These are phyloP conservation scores for Neomonachus schauinslandi DNA, from an alignment of 2,113 vertebrate species.

Conservation along the genomic window DNA sequence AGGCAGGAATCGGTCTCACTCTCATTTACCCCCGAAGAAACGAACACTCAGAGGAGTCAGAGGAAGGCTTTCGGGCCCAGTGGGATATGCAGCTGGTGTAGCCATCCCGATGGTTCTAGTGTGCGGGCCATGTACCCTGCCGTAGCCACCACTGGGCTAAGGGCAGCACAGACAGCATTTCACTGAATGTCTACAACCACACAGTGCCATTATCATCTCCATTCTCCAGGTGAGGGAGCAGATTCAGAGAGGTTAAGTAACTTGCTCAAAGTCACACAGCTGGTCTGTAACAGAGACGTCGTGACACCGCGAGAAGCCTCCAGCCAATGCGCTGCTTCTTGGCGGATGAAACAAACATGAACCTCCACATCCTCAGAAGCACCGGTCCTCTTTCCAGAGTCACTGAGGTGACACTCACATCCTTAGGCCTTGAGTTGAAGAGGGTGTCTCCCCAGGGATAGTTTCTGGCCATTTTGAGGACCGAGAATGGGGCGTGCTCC, in stretches of 20 bases:
- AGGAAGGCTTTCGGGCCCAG: not conserved
- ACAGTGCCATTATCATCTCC: not conserved
- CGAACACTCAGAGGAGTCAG: not conserved
- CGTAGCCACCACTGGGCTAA: not conserved
- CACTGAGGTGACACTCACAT: too few species aligned
- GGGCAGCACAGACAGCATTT: fast-evolving
- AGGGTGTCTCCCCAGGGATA: not conserved
- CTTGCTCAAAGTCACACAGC: not conserved
- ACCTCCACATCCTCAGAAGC: not conserved
- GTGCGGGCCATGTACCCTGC: not conserved
- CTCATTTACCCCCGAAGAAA: not conserved
- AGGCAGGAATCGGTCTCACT: not conserved
- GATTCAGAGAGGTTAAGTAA: not conserved
- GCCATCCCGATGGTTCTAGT: fast-evolving
- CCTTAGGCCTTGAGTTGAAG: not conserved
- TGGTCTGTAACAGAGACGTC: not conserved
- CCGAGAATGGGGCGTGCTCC: not conserved
- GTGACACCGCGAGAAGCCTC: not conserved
- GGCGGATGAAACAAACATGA: not conserved
- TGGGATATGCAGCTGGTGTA: not conserved
- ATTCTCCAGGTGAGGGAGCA: not conserved
- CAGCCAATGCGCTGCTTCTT: not conserved
- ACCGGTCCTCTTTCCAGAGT: not conserved
- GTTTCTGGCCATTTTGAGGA: not conserved
- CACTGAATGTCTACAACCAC: not conserved